These are phyloP conservation scores for Cheilosia scutellata DNA, from an alignment of 2,888 invertebrate genomes.

Conservation along the genomic window DNA sequence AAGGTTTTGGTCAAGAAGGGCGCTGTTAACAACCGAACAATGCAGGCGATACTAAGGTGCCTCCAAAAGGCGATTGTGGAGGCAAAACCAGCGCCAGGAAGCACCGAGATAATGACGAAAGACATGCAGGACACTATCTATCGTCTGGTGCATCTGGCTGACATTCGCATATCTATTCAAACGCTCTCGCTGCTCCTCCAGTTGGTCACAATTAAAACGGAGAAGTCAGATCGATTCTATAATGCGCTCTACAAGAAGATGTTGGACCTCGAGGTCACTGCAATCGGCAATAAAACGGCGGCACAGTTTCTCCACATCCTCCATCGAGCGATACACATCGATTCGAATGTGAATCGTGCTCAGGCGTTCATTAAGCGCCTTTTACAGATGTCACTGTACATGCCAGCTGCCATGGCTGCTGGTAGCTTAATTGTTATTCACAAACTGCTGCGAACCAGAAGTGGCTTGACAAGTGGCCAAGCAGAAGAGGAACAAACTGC, in stretches of 20 bases:
- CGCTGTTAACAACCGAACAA: constrained; percentile 92
- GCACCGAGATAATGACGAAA: constrained; percentile 81
- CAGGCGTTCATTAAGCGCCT: constrained; percentile 94
- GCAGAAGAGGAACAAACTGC: constrained; percentile 69
- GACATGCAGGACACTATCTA: constrained; percentile 89
- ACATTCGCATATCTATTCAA: constrained; percentile 88
- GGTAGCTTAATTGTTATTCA: constrained; percentile 89
- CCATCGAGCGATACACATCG: constrained; percentile 93
- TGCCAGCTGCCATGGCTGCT: constrained; percentile 91
- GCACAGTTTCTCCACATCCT: constrained; percentile 94
- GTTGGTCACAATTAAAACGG: constrained; percentile 80
- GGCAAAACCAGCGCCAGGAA: constrained; percentile 80
- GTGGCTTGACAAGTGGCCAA: constrained; percentile 83
- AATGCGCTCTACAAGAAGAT: constrained; percentile 95
- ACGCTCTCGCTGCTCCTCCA: constrained; percentile 83
- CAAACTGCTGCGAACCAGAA: constrained; percentile 86
- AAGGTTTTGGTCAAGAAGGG: constrained; percentile 93
- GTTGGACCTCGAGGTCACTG: constrained; percentile 89
- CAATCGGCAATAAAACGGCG: constrained; percentile 86
- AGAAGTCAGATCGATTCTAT: constrained; percentile 87
- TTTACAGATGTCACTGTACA: constrained; percentile 88
- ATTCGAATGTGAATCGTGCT: constrained; percentile 89
- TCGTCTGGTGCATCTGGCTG: constrained; percentile 91
- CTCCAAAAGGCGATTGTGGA: constrained; percentile 89
- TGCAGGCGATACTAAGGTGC: constrained; percentile 92